Conservation (phyloP, 2,888 invertebrate genomes). For the Bombylius discolor region DNA sequence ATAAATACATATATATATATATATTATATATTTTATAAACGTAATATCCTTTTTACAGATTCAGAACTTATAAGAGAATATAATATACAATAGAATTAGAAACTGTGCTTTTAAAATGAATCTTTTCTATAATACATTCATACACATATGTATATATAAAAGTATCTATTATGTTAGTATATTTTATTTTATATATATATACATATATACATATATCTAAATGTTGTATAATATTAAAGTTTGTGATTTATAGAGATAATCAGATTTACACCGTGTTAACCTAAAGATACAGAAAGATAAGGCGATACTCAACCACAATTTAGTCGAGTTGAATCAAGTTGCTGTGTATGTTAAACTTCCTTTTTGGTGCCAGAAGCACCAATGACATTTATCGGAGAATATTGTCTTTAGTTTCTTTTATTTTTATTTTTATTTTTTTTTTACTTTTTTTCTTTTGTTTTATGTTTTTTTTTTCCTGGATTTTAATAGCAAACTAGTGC, state of each 20-base stretch:
- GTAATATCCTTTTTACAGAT: too few species aligned
- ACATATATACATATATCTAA: not conserved
- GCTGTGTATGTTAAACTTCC: not conserved
- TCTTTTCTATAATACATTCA: too few species aligned
- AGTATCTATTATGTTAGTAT: not conserved
- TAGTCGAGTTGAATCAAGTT: not conserved
- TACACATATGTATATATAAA: not conserved
- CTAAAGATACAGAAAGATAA: constrained; percentile 5
- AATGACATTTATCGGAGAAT: too few species aligned
- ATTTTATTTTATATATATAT: not conserved
- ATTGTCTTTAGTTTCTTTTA: not conserved
- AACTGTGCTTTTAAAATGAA: too few species aligned
- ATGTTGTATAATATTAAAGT: not conserved
- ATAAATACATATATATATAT: too few species aligned
- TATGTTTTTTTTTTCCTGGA: not conserved
- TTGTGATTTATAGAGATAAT: constrained; percentile 10
- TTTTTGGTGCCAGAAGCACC: not conserved
- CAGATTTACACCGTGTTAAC: constrained; percentile 11
- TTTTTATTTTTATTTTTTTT: not conserved
- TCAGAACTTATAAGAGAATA: too few species aligned
- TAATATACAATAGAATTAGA: too few species aligned
- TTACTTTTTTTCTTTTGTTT: not conserved
- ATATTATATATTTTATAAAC: too few species aligned
- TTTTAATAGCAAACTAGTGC: not conserved
- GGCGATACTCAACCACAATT: not conserved